Conservation (phyloP, 2,888 invertebrate genomes). For the Helobdella robusta region DNA sequence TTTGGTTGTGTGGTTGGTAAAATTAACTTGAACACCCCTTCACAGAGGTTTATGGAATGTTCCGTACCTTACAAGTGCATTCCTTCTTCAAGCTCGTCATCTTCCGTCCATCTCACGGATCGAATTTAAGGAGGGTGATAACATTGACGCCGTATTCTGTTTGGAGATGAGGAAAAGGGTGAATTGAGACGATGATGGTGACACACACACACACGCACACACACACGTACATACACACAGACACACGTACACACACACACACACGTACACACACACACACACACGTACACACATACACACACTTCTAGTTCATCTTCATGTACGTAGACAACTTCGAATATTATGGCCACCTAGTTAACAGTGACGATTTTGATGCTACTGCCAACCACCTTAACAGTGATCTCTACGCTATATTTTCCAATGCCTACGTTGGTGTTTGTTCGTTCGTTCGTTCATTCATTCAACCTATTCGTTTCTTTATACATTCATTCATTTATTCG, state of each 20-base stretch:
- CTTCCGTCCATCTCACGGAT: conserved; percentile 39
- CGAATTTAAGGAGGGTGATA: too few species aligned
- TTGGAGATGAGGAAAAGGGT: too few species aligned
- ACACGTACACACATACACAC: conserved; percentile 1
- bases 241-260: conserved; percentile 16
- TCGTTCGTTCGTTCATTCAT: too few species aligned
- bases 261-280: conserved; percentile 13
- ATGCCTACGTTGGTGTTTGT: conserved; percentile 54
- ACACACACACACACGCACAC: conserved; percentile 11
- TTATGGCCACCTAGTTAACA: conserved; percentile 79
- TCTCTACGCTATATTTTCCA: conserved; percentile 80
- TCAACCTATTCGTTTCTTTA: too few species aligned
- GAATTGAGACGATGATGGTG: too few species aligned
- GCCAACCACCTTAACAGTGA: conserved; percentile 74
- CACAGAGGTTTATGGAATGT: conserved; percentile 90
- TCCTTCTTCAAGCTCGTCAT: conserved; percentile 63
- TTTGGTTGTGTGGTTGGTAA: too few species aligned
- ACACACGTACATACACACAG: conserved; percentile 16
- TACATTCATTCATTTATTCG: not conserved
- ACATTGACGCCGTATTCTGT: too few species aligned
- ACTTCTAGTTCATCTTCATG: conserved; percentile 72
- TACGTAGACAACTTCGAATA: conserved; percentile 72
- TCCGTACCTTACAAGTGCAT: conserved; percentile 73
- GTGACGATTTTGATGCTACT: conserved; percentile 68
- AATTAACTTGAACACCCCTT: too few species aligned